Evolutionary conservation across 1,140 invertebrate genomes (phyloP).

Genomic region (Platorchestia sp.): DNA sequence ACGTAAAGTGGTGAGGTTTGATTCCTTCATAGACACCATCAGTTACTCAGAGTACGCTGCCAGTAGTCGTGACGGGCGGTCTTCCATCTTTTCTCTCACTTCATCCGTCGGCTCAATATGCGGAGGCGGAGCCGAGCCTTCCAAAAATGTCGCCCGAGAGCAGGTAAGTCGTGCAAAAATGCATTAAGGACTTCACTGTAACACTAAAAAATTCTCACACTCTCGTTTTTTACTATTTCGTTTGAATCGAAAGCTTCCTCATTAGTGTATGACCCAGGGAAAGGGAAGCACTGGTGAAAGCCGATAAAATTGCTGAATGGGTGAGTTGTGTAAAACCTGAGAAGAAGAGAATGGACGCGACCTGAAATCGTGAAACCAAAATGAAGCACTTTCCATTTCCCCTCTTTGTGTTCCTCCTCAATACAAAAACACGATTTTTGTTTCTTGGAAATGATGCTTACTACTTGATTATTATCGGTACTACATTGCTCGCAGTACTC

Average conservation of each 20-base stretch:
- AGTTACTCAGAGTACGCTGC: constrained; percentile 66
- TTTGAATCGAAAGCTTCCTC: background rate
- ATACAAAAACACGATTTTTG: no score
- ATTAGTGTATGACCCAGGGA: background rate
- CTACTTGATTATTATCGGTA: no score
- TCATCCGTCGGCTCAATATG: constrained; percentile 32
- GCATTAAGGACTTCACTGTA: background rate
- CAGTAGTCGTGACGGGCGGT: constrained; percentile 54
- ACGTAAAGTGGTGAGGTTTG: constrained; percentile 65
- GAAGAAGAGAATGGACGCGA: no score
- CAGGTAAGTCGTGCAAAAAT: constrained; percentile 29
- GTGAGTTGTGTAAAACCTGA: no score
- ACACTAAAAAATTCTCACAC: background rate
- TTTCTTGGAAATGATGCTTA: no score
- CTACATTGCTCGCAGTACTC: no score
- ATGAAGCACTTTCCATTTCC: background rate
- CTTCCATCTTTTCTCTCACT: constrained; percentile 42
- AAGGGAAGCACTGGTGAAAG: background rate
- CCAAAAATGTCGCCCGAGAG: background rate
- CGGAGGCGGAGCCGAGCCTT: background rate
- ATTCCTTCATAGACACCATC: constrained; percentile 67
- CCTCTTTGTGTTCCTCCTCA: no score
- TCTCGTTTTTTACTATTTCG: background rate
- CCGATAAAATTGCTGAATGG: background rate
- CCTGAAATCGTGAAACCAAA: background rate